These are phyloP conservation scores for Leptodactylus fuscus DNA, from an alignment of 2,113 vertebrate genomes.

Conservation along the genomic window DNA sequence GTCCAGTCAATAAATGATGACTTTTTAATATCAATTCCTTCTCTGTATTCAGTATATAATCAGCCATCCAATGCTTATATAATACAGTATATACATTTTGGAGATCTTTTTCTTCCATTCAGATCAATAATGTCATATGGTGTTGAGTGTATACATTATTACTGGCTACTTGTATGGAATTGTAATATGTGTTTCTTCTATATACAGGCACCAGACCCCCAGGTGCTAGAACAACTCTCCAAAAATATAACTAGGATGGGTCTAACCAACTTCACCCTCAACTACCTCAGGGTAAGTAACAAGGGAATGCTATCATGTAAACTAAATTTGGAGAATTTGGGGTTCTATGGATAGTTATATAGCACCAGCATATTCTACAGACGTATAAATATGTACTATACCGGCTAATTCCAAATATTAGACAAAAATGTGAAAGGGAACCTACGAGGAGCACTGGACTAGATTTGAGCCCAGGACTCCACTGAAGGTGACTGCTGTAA, in stretches of 20 bases:
- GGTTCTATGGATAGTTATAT: neutral
- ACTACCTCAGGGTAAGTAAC: slow-evolving; percentile 97
- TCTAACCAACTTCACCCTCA: slow-evolving; percentile 99
- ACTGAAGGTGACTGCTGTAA: too few relatives aligned
- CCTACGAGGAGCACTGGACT: too few relatives aligned
- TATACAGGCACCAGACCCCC: slow-evolving; percentile 96
- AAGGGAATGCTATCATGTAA: neutral
- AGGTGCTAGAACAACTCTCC: slow-evolving; percentile 98
- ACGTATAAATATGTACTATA: too few relatives aligned
- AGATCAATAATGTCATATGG: neutral
- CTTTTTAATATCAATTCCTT: too few relatives aligned
- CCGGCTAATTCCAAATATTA: too few relatives aligned
- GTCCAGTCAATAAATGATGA: too few relatives aligned
- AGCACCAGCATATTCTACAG: neutral
- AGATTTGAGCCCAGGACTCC: too few relatives aligned
- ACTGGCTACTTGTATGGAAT: neutral
- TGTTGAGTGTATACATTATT: neutral
- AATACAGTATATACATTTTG: neutral
- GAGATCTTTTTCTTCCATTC: neutral
- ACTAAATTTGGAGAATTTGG: neutral
- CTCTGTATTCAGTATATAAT: too few relatives aligned
- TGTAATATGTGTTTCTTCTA: neutral
- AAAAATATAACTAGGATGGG: slow-evolving; percentile 99
- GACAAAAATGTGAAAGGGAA: too few relatives aligned
- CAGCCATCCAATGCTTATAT: too few relatives aligned